Evolutionary conservation across 2,797 vertebrate genomes (phyloP).

Genomic region (Prionace glauca): DNA sequence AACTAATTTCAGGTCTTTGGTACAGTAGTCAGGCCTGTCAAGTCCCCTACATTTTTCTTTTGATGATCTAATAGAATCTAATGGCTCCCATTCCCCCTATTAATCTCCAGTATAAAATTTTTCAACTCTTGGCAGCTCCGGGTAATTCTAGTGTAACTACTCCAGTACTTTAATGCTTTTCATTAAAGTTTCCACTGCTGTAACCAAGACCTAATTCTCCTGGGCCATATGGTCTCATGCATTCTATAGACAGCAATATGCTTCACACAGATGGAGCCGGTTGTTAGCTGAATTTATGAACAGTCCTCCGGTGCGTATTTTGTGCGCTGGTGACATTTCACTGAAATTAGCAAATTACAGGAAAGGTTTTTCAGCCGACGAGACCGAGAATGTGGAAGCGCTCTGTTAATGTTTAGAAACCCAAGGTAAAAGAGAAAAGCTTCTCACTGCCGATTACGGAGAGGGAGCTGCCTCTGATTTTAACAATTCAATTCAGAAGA

Average conservation of each 20-base stretch:
- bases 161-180: conserved; percentile 19
- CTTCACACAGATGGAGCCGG: neutral
- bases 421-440: neutral
- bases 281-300: conserved; percentile 19
- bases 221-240: neutral
- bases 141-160: neutral
- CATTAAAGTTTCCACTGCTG: conserved; percentile 8
- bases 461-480: neutral
- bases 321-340: neutral
- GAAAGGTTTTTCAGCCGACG: neutral
- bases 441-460: neutral
- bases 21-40: neutral
- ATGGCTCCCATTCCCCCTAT: conserved; percentile 18
- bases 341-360: neutral
- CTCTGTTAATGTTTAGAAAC: neutral
- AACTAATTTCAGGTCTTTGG: neutral
- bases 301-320: neutral
- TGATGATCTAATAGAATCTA: conserved; percentile 14
- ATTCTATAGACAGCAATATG: neutral
- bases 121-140: neutral
- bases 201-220: conserved; percentile 14
- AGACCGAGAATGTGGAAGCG: neutral
- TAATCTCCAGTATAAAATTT: neutral
- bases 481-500: neutral
- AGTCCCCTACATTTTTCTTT: neutral